Conservation (phyloP, 2,797 vertebrate genomes). For the Acrossocheilus fasciatus region DNA sequence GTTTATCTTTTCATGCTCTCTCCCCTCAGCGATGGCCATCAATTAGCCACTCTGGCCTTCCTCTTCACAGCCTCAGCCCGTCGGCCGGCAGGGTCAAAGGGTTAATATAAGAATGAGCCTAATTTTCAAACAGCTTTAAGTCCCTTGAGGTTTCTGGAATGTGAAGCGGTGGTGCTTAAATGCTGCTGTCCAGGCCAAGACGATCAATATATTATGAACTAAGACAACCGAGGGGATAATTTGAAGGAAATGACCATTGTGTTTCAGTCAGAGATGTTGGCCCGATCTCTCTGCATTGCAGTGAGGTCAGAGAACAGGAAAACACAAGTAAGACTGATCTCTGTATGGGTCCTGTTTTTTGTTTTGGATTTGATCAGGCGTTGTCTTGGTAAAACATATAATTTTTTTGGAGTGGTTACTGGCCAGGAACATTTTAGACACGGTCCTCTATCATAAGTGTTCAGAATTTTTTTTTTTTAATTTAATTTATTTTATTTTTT, state of each 20-base stretch:
- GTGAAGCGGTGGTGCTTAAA: conserved; percentile 49
- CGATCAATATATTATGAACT: conserved; percentile 12
- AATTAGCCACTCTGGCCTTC: conserved; percentile 60
- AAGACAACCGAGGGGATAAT: conserved; percentile 17
- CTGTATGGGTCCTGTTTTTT: neutral
- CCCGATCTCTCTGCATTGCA: neutral
- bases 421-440: neutral
- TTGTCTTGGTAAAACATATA: neutral
- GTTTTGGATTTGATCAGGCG: neutral
- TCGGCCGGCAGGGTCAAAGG: conserved; percentile 54
- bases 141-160: conserved; percentile 62
- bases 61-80: conserved; percentile 50
- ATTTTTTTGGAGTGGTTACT: neutral
- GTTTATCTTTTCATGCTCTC: conserved; percentile 66
- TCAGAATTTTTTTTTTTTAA: neutral
- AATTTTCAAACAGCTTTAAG: conserved; percentile 64
- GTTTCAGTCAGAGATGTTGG: neutral
- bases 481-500: neutral
- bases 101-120: conserved; percentile 71
- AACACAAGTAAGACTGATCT: neutral
- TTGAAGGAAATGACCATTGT: conserved; percentile 9
- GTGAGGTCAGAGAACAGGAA: conserved; percentile 21
- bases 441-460: neutral
- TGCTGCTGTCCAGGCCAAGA: conserved; percentile 13
- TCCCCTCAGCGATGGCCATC: conserved; percentile 59